Evolutionary conservation across 1,140 invertebrate genomes (phyloP).

Genomic region (Metaphire vulgaris): DNA sequence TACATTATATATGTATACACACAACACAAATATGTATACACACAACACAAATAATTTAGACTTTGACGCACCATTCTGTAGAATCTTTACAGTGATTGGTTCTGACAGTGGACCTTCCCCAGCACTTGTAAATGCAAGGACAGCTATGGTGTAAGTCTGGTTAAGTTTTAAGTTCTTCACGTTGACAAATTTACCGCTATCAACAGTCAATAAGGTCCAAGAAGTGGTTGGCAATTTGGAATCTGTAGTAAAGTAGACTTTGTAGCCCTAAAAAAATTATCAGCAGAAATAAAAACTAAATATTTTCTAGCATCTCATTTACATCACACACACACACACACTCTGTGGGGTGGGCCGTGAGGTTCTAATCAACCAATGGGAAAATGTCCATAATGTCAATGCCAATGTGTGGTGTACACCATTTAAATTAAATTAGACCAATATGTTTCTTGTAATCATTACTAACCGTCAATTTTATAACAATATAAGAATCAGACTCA

Average conservation of each 20-base stretch:
- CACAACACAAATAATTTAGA: no score
- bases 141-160: conserved; percentile 48
- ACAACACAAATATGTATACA: no score
- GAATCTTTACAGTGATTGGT: conserved; percentile 89
- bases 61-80: conserved; percentile 74
- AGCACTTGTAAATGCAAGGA: conserved; percentile 48
- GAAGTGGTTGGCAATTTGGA: conserved; percentile 70
- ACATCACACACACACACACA: not conserved
- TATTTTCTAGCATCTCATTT: not conserved
- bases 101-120: conserved; percentile 63
- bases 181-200: conserved; percentile 85
- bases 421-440: no score
- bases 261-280: conserved; percentile 79
- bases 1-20: no score
- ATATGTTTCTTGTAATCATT: no score
- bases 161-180: conserved; percentile 57
- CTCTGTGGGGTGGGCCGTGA: no score
- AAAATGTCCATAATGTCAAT: no score
- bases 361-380: no score
- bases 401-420: no score
- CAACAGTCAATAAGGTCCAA: conserved; percentile 86
- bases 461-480: no score
- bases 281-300: not conserved
- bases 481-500: no score
- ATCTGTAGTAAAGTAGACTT: conserved; percentile 90